A percentile compares a stretch with the other conserved stretches of the same genome.
Conservation (phyloP, 2,797 vertebrate species). For the Leucoraja ocellata region DNA sequence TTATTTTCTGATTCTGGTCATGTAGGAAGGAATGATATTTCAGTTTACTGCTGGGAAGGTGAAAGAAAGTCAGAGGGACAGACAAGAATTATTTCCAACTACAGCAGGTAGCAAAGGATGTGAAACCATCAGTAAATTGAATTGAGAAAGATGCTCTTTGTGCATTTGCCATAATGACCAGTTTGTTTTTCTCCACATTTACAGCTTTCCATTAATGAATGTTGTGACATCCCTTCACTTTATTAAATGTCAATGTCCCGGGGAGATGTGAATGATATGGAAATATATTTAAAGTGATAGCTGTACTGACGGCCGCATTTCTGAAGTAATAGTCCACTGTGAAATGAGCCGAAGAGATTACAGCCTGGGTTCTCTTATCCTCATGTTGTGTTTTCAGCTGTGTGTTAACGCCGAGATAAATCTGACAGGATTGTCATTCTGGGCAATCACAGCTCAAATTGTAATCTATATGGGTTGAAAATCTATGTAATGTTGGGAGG, state of each 20-base stretch:
- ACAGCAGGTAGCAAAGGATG: background rate
- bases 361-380: background rate
- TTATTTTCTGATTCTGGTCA: background rate
- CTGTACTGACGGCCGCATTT: background rate
- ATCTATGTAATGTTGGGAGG: slow-evolving; percentile 30
- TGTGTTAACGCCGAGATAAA: slow-evolving; percentile 21
- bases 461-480: slow-evolving; percentile 28
- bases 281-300: slow-evolving; percentile 22
- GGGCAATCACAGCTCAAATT: slow-evolving; percentile 18
- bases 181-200: slow-evolving; percentile 25
- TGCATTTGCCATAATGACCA: background rate
- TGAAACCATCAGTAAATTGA: background rate
- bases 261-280: slow-evolving; percentile 20
- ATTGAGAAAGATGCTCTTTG: slow-evolving; percentile 20
- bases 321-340: slow-evolving; percentile 32
- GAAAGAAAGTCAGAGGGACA: background rate
- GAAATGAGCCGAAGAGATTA: slow-evolving; percentile 26
- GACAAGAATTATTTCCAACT: background rate
- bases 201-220: slow-evolving; percentile 14
- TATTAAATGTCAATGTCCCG: slow-evolving; percentile 21
- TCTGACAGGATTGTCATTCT: slow-evolving; percentile 11
- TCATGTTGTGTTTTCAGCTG: slow-evolving; percentile 28
- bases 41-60: background rate
- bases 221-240: background rate
- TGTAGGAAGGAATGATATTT: background rate